Conservation (phyloP, 2,888 invertebrate genomes). For the Napeogenes sylphis region DNA sequence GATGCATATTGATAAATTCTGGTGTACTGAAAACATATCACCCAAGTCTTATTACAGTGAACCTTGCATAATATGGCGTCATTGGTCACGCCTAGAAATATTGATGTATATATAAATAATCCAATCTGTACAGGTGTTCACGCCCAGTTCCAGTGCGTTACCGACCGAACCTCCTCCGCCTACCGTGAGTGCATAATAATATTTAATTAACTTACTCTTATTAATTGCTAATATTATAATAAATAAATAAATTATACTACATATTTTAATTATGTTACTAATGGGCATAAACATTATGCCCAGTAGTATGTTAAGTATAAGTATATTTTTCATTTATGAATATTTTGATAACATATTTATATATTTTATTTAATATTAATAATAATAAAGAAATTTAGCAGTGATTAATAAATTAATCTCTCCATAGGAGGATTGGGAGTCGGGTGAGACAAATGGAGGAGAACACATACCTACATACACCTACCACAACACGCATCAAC, state of each 20-base stretch:
- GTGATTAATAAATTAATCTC: background rate
- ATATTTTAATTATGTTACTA: no score
- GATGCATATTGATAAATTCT: no score
- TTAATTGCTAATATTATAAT: no score
- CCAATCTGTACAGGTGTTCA: constrained; percentile 57
- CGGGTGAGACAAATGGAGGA: constrained; percentile 47
- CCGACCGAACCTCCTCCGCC: constrained; percentile 37
- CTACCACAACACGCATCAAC: constrained; percentile 61
- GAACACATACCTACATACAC: constrained; percentile 63
- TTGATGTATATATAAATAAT: background rate
- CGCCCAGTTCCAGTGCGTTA: constrained; percentile 49
- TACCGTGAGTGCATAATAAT: constrained; percentile 19
- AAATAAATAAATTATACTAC: no score
- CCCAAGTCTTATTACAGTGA: no score
- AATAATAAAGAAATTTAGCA: background rate
- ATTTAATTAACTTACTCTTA: background rate
- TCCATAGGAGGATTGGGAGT: constrained; percentile 58
- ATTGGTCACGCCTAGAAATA: background rate
- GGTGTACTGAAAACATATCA: no score
- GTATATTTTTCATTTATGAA: background rate
- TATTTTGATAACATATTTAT: no score
- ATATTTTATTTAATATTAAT: no score
- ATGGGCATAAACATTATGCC: no score
- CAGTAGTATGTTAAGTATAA: background rate
- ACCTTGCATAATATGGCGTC: no score